phyloP scores from a whole-genome alignment of 2,797 vertebrate species.

The Morelia viridis region DNA sequence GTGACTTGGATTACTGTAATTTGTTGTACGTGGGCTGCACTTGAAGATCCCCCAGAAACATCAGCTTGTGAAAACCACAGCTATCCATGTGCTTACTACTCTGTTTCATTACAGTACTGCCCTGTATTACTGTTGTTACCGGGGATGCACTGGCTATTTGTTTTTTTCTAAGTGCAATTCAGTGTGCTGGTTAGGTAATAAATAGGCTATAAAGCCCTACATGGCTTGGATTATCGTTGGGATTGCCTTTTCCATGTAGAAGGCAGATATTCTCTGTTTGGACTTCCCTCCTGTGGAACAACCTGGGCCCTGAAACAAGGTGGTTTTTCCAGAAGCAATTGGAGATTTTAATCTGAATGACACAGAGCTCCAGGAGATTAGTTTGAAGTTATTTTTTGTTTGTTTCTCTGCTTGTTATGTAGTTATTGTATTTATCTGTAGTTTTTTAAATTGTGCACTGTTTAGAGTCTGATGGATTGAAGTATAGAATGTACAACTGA shows the following conservation, averaged over 20 bases:
- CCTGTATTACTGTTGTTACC: neutral
- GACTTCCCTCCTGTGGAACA: neutral
- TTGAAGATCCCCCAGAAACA: neutral
- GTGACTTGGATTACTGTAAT: neutral
- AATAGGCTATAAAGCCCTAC: neutral
- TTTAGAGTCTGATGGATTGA: neutral
- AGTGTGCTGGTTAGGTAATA: neutral
- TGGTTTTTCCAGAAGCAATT: neutral
- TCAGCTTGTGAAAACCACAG: neutral
- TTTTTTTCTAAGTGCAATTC: neutral
- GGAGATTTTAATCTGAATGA: neutral
- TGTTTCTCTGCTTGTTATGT: neutral
- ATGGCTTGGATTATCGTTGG: neutral
- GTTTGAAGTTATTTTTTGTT: neutral
- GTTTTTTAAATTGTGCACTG: neutral
- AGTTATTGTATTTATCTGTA: neutral
- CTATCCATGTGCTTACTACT: neutral
- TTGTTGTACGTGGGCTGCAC: neutral
- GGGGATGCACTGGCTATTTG: neutral
- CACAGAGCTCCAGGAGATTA: neutral
- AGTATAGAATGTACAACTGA: neutral
- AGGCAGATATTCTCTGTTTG: neutral
- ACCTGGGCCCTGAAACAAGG: neutral
- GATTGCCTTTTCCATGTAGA: neutral
- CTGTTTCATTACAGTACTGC: neutral